Evolutionary conservation across 2,797 vertebrate genomes (phyloP), one percentile per base, ranked within the genome.

Genomic region (Glossophaga mutica): DNA sequence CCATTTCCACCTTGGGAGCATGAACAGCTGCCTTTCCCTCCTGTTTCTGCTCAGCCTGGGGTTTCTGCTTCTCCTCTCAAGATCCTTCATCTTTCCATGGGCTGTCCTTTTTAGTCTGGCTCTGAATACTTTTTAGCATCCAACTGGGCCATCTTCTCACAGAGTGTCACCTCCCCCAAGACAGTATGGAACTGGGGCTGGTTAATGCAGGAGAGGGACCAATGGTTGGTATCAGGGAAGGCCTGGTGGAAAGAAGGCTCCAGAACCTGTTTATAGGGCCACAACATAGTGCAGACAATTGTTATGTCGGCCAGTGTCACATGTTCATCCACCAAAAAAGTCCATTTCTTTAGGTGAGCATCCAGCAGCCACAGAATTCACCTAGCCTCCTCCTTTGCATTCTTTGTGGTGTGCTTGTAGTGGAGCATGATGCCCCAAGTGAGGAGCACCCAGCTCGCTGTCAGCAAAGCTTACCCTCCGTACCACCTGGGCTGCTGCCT

Each of bases 81-180:
- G 97, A 97, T 9, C 93, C 98, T 90, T 99, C 99, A 97, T 99
- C 99, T 91, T 99, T 99, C 97, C 99, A 99, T 37, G 98, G 96
- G 19, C 98, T 39, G 6, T 99, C 99, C 93, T 99, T 99, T 97
- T 99, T 99, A 42, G 99, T 99, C 98, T 99, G 99, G 97, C 99
- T 98, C 95, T 99, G 99, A 98, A 98, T 99, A 99, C 97, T 99
- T 99, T 98, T 99, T 99, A 92, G 99, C 99, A 82, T 99, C 99
- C 98, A 99, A 99, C 97, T 99, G 99, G 1, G 99, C 99, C 99
- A 99, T 99, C 98, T 99, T 99, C 92, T 99, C 99, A 96, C 99
- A 99, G 37, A 99, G 98, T 94, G 99, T 99, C 97, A 99, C 99
- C 82, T 99, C 99, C 4, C 99, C 99, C 34, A 99, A 98, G 52